These are phyloP conservation scores for Tetragonisca angustula DNA, from an alignment of 2,888 invertebrate species.

Conservation along the genomic window DNA sequence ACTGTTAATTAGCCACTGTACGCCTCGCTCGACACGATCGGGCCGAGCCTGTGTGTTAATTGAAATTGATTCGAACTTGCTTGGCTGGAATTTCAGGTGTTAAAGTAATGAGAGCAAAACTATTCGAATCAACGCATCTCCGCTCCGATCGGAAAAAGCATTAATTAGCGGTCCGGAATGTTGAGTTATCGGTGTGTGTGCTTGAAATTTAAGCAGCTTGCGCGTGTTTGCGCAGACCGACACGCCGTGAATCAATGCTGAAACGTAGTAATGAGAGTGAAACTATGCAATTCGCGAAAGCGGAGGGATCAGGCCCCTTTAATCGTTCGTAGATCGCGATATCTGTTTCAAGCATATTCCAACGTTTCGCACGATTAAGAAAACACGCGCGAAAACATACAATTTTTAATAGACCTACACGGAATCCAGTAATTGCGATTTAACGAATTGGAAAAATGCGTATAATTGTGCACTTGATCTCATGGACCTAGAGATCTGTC, in stretches of 20 bases:
- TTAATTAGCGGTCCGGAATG: background rate
- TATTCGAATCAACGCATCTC: background rate
- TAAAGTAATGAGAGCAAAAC: conserved; percentile 12
- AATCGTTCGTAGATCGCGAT: background rate
- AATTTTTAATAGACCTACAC: too few relatives aligned
- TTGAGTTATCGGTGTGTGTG: background rate
- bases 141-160: background rate
- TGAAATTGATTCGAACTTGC: conserved; percentile 31
- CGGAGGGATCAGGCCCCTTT: too few relatives aligned
- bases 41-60: conserved; percentile 30
- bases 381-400: too few relatives aligned
- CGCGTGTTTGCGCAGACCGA: background rate
- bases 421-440: too few relatives aligned
- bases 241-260: background rate
- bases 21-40: conserved; percentile 35
- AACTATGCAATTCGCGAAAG: background rate
- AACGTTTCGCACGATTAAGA: too few relatives aligned
- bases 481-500: too few relatives aligned
- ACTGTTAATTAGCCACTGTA: conserved; percentile 57
- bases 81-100: background rate
- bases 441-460: too few relatives aligned
- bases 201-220: background rate
- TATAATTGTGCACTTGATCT: too few relatives aligned
- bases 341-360: too few relatives aligned
- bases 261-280: background rate